A percentile compares a stretch with the other conserved stretches of the same genome.
phyloP scores from a whole-genome alignment of 2,113 vertebrate species.

The Aythya baeri region DNA sequence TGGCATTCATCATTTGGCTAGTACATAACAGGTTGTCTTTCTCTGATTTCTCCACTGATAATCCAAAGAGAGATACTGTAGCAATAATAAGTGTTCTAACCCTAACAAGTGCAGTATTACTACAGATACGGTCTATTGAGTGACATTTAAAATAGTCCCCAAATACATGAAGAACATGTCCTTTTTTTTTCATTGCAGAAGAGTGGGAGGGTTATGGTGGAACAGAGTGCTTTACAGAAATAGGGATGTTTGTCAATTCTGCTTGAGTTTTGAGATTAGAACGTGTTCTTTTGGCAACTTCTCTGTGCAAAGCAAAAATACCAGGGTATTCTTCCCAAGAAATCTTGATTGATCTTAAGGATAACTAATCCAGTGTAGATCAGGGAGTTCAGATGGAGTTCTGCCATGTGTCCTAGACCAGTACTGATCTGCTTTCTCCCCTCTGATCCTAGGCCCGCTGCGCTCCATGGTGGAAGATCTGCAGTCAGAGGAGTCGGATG shows the following conservation, averaged over 20 bases:
- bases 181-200: neutral
- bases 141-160: neutral
- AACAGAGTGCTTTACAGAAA: neutral
- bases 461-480: conserved; percentile 97
- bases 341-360: neutral
- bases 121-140: neutral
- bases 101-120: neutral
- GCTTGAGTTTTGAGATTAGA: neutral
- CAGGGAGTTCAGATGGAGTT: fast-evolving
- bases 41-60: neutral
- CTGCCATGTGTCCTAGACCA: fast-evolving
- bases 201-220: neutral
- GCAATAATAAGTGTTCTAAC: neutral
- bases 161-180: neutral
- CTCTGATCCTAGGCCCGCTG: conserved; percentile 81
- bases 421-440: neutral
- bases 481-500: conserved; percentile 94
- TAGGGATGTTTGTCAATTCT: neutral
- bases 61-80: neutral
- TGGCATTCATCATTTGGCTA: conserved; percentile 12
- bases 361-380: fast-evolving
- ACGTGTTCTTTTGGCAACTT: neutral
- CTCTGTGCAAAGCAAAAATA: neutral
- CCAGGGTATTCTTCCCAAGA: fast-evolving
- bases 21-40: neutral